phyloP scores from a whole-genome alignment of 2,113 vertebrate genomes.

The Dermatemys mawii region DNA sequence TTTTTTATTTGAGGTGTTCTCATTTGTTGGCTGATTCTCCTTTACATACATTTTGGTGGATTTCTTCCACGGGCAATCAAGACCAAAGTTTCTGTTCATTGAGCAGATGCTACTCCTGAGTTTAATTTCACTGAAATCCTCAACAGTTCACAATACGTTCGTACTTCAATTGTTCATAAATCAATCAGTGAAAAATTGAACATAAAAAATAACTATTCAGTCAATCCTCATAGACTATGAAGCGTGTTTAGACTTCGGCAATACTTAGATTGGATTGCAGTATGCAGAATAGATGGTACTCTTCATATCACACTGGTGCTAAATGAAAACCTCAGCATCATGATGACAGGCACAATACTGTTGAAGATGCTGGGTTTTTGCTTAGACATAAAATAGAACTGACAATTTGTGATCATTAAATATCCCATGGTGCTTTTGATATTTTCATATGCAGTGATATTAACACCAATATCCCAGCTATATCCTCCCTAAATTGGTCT shows the following conservation, averaged over 20 bases:
- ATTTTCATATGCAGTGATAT: background rate
- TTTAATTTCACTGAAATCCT: background rate
- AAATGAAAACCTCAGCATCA: background rate
- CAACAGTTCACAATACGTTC: background rate
- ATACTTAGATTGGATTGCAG: background rate
- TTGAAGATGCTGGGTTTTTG: background rate
- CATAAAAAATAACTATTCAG: background rate
- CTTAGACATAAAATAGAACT: background rate
- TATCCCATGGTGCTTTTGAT: background rate
- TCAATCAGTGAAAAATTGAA: background rate
- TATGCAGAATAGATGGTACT: background rate
- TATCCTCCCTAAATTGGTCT: background rate
- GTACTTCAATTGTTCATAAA: background rate
- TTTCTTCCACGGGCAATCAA: background rate
- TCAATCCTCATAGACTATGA: background rate
- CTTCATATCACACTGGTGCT: background rate
- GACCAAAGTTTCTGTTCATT: background rate
- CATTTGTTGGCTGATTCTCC: background rate
- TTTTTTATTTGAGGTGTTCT: background rate
- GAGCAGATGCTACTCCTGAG: background rate
- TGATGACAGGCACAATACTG: background rate
- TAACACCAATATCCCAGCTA: background rate
- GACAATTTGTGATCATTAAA: background rate
- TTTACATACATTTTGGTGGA: background rate
- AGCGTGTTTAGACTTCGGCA: background rate